A percentile compares a stretch with the other conserved stretches of the same genome.
Evolutionary conservation across 1,140 invertebrate species (phyloP).

Genomic region (Antheraea mylitta): DNA sequence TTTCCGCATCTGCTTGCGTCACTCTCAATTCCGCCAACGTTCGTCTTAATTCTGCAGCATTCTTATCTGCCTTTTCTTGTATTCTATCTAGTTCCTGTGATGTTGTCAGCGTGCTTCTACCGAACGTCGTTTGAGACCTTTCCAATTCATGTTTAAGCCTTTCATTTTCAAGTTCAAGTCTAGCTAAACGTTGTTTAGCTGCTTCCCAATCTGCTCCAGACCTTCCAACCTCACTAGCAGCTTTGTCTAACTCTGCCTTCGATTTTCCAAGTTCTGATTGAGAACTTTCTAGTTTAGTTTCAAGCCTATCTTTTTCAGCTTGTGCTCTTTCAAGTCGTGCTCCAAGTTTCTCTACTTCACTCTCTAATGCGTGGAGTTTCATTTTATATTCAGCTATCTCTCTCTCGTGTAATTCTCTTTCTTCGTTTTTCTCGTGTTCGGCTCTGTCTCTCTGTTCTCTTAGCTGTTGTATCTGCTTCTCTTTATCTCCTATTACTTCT

Average conservation of each 20-base stretch:
- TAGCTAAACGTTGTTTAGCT: conserved; percentile 90
- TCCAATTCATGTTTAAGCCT: conserved; percentile 91
- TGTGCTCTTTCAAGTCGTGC: conserved; percentile 92
- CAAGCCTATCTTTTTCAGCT: conserved; percentile 93
- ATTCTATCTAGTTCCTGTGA: conserved; percentile 90
- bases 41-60: conserved; percentile 89
- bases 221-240: conserved; percentile 92
- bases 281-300: conserved; percentile 94
- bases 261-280: conserved; percentile 96
- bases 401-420: conserved; percentile 95
- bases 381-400: conserved; percentile 97
- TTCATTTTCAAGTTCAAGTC: conserved; percentile 94
- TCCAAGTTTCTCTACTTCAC: conserved; percentile 94
- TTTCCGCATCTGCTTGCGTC: conserved; percentile 92
- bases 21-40: conserved; percentile 92
- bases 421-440: conserved; percentile 98
- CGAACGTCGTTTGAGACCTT: conserved; percentile 89
- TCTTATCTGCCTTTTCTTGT: conserved; percentile 93
- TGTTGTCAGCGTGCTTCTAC: conserved; percentile 86
- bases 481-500: conserved; percentile 97
- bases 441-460: conserved; percentile 95
- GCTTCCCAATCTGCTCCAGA: conserved; percentile 94
- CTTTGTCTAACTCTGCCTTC: conserved; percentile 95
- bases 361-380: conserved; percentile 94
- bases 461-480: conserved; percentile 94